These are phyloP conservation scores for Macrophya alboannulata DNA, from an alignment of 2,888 invertebrate species.

Conservation along the genomic window DNA sequence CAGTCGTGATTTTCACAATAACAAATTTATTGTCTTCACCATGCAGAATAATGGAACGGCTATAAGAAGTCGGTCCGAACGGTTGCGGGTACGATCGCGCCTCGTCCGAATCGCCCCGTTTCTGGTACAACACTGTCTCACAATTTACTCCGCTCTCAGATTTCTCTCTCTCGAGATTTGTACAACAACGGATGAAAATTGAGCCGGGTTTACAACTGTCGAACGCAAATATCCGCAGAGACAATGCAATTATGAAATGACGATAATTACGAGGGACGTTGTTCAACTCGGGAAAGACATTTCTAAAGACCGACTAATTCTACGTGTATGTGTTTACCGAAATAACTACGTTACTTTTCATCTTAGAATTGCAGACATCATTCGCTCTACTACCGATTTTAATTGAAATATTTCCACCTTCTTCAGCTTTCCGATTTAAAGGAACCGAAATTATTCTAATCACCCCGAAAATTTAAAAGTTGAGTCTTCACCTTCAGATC, in stretches of 20 bases:
- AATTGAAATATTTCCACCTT: background rate
- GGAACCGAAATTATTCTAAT: no score
- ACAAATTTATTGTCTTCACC: constrained; percentile 65
- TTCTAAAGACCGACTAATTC: background rate
- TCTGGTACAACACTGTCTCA: constrained; percentile 4
- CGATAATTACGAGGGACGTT: constrained; percentile 3
- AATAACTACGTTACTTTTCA: constrained; percentile 13
- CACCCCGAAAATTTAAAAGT: no score
- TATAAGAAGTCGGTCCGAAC: constrained; percentile 1
- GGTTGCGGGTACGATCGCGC: background rate
- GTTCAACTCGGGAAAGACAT: background rate
- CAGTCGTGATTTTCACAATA: constrained; percentile 73
- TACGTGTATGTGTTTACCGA: background rate
- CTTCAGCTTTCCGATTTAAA: no score
- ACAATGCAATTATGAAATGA: constrained; percentile 14
- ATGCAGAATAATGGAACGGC: background rate
- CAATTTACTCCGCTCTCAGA: background rate
- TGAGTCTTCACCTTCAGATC: no score
- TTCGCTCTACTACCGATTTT: background rate
- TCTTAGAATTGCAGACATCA: background rate
- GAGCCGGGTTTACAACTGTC: background rate
- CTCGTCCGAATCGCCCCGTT: constrained; percentile 23
- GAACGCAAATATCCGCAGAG: background rate
- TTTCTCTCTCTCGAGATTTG: constrained; percentile 35
- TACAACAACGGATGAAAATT: background rate